phyloP scores from a whole-genome alignment of 2,888 invertebrate species.

The Drosophila robusta region DNA sequence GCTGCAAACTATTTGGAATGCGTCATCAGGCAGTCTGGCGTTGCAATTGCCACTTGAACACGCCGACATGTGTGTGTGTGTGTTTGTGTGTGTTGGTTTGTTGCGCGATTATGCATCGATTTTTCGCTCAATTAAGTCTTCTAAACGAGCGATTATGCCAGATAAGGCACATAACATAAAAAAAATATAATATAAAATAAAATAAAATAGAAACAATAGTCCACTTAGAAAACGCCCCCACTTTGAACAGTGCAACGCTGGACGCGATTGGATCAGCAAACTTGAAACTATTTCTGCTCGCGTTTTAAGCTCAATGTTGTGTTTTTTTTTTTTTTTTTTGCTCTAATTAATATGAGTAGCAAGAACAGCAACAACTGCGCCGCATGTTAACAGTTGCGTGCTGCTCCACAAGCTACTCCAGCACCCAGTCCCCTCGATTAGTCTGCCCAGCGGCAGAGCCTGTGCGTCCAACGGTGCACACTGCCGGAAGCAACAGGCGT shows the following conservation, averaged over 20 bases:
- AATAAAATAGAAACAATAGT: constrained; percentile 28
- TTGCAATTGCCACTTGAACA: constrained; percentile 45
- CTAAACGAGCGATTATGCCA: constrained; percentile 54
- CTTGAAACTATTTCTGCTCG: constrained; percentile 40
- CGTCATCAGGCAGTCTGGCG: constrained; percentile 29
- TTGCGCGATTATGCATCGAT: constrained; percentile 56
- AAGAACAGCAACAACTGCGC: constrained; percentile 29
- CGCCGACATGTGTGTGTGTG: constrained; percentile 21
- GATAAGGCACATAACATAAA: constrained; percentile 37
- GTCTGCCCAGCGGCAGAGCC: constrained; percentile 28
- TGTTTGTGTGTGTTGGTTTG: background rate
- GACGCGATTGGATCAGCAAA: constrained; percentile 46
- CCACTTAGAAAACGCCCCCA: background rate
- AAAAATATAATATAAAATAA: background rate
- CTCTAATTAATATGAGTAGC: constrained; percentile 69
- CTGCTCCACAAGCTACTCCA: constrained; percentile 10
- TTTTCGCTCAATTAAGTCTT: constrained; percentile 72
- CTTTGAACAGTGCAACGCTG: constrained; percentile 9
- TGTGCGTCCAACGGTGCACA: constrained; percentile 13
- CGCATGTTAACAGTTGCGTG: constrained; percentile 58
- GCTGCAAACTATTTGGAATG: constrained; percentile 26
- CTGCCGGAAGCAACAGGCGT: constrained; percentile 59
- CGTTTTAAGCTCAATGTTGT: constrained; percentile 45
- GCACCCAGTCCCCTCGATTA: constrained; percentile 24
- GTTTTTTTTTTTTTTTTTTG: constrained; percentile 37